Evolutionary conservation across 2,113 vertebrate genomes (phyloP).

Genomic region (Daphoenositta chrysoptera): DNA sequence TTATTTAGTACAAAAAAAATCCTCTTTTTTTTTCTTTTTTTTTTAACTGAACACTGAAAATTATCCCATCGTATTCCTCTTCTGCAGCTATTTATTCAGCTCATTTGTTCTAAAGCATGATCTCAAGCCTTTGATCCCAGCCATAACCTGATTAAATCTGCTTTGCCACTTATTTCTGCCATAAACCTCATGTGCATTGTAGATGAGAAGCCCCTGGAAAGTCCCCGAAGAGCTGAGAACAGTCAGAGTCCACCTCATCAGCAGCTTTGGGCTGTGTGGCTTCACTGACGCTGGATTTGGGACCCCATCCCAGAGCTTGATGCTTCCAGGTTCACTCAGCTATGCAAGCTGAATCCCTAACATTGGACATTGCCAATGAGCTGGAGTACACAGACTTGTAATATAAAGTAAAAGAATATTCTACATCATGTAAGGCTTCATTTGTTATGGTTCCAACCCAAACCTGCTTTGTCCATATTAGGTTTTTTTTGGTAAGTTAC

Average conservation of each 20-base stretch:
- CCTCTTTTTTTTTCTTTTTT: not conserved
- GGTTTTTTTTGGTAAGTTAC: not conserved
- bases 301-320: slow-evolving; percentile 52
- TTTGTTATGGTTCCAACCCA: not conserved
- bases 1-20: not conserved
- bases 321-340: slow-evolving; percentile 62
- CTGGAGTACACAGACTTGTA: not conserved
- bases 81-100: not conserved
- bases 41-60: not conserved
- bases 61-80: not conserved
- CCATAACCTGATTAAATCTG: not conserved
- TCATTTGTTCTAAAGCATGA: not conserved
- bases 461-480: not conserved
- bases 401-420: not conserved
- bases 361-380: not conserved
- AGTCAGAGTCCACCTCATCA: slow-evolving; percentile 30
- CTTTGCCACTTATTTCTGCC: not conserved
- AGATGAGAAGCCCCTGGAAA: not conserved
- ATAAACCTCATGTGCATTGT: not conserved
- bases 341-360: slow-evolving; percentile 31
- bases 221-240: not conserved
- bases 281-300: slow-evolving; percentile 54
- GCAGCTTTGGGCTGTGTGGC: slow-evolving; percentile 36
- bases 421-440: not conserved
- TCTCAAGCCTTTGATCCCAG: not conserved